Evolutionary conservation across 2,888 invertebrate genomes (phyloP).

Genomic region (Drosophila kambysellisi): DNA sequence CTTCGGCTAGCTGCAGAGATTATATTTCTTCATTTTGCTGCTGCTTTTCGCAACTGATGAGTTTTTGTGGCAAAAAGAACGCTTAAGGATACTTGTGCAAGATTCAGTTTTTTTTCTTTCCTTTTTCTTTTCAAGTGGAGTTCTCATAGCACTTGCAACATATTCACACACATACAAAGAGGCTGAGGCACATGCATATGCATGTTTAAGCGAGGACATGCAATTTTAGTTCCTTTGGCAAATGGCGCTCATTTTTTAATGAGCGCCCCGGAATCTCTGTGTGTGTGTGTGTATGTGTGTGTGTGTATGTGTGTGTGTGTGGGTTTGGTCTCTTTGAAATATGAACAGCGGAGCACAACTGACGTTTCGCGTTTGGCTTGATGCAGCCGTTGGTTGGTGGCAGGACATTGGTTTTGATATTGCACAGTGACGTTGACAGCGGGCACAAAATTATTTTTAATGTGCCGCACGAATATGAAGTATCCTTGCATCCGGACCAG

Average conservation of each 20-base stretch:
- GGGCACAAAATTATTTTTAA: conserved; percentile 63
- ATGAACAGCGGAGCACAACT: conserved; percentile 63
- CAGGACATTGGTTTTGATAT: conserved; percentile 41
- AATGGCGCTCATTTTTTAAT: conserved; percentile 79
- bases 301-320: neutral
- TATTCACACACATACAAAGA: conserved; percentile 2
- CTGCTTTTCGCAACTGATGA: conserved; percentile 47
- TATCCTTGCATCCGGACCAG: conserved; percentile 18
- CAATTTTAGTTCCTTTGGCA: conserved; percentile 70
- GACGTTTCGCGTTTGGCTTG: conserved; percentile 50
- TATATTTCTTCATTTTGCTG: conserved; percentile 15
- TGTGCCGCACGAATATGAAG: conserved; percentile 49
- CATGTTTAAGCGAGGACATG: conserved; percentile 67
- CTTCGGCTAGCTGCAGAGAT: conserved; percentile 1
- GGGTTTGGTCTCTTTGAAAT: conserved; percentile 67
- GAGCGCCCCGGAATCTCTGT: conserved; percentile 68
- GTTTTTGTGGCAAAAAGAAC: conserved; percentile 53
- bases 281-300: neutral
- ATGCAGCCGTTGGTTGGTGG: neutral
- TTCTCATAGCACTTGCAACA: conserved; percentile 46
- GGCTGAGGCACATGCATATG: conserved; percentile 57
- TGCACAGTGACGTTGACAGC: conserved; percentile 33
- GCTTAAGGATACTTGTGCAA: conserved; percentile 76
- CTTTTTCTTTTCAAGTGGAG: conserved; percentile 54
- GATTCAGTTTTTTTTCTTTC: conserved; percentile 45